phyloP scores from a whole-genome alignment of 2,888 invertebrate species.

The Calameuta filiformis region DNA sequence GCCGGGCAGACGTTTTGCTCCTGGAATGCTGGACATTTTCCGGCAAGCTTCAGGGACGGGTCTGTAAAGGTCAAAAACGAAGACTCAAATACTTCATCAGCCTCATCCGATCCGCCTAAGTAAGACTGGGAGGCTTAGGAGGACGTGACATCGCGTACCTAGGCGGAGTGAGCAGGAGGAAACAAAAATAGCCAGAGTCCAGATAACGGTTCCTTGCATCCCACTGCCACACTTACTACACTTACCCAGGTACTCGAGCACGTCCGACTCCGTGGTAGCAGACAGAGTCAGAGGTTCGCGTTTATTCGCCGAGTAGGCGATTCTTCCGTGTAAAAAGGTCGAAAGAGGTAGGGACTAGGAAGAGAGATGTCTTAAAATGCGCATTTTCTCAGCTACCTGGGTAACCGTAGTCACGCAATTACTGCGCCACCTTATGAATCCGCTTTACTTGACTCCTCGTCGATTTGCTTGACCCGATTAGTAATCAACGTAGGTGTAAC shows the following conservation, averaged over 20 bases:
- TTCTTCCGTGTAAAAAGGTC: not conserved
- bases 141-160: not conserved
- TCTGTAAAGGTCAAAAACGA: conserved; percentile 38
- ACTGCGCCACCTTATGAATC: not conserved
- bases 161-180: conserved; percentile 23
- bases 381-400: not conserved
- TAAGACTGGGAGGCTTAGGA: not conserved
- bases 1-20: conserved; percentile 70
- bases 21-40: conserved; percentile 60
- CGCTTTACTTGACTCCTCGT: not conserved
- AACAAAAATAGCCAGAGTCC: conserved; percentile 57
- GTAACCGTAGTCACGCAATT: not conserved
- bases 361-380: conserved; percentile 1
- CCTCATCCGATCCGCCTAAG: not conserved
- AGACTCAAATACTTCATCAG: not conserved
- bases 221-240: conserved; percentile 64
- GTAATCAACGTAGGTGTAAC: not conserved
- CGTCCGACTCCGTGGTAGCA: not conserved
- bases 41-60: conserved; percentile 39
- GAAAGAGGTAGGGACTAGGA: conserved; percentile 19
- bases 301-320: not conserved
- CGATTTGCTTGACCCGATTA: not conserved
- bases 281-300: not conserved
- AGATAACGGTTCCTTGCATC: conserved; percentile 62
- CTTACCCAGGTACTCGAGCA: conserved; percentile 33